These are phyloP conservation scores for Chascanopsetta lugubris DNA, from an alignment of 2,113 vertebrate species.

Conservation along the genomic window DNA sequence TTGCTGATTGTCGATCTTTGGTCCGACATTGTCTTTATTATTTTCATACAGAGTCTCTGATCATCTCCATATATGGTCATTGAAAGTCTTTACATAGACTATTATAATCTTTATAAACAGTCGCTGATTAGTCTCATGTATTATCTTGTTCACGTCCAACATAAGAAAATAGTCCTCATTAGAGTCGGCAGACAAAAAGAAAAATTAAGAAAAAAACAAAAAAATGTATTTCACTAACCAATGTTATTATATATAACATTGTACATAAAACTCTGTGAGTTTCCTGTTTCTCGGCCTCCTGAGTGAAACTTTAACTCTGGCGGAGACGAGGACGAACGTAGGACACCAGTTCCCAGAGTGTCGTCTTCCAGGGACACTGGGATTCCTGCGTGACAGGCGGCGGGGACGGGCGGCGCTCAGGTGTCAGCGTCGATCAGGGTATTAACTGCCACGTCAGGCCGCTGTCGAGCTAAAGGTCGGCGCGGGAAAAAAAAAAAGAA, in stretches of 20 bases:
- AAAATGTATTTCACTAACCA: too few species aligned
- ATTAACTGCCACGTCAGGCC: slow-evolving; percentile 50
- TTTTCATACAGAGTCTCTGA: too few species aligned
- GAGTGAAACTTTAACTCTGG: background rate
- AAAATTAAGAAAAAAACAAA: background rate
- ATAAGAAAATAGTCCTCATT: too few species aligned
- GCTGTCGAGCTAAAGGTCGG: slow-evolving; percentile 72
- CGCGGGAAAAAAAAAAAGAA: slow-evolving; percentile 13
- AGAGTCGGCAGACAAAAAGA: too few species aligned
- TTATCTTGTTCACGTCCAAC: too few species aligned
- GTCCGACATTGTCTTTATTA: too few species aligned
- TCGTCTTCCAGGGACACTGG: background rate
- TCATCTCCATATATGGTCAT: too few species aligned
- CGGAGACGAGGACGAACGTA: background rate
- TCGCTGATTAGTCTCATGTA: too few species aligned
- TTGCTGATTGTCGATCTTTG: too few species aligned
- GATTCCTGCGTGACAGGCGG: background rate
- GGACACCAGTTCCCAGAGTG: background rate
- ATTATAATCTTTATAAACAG: too few species aligned
- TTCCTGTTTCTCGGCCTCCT: background rate
- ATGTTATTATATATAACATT: background rate
- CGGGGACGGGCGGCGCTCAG: too few species aligned
- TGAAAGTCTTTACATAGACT: too few species aligned
- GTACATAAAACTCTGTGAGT: background rate
- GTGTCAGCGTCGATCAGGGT: slow-evolving; percentile 42